These are phyloP conservation scores for Uria aalge DNA, from an alignment of 2,113 vertebrate genomes.

Conservation along the genomic window DNA sequence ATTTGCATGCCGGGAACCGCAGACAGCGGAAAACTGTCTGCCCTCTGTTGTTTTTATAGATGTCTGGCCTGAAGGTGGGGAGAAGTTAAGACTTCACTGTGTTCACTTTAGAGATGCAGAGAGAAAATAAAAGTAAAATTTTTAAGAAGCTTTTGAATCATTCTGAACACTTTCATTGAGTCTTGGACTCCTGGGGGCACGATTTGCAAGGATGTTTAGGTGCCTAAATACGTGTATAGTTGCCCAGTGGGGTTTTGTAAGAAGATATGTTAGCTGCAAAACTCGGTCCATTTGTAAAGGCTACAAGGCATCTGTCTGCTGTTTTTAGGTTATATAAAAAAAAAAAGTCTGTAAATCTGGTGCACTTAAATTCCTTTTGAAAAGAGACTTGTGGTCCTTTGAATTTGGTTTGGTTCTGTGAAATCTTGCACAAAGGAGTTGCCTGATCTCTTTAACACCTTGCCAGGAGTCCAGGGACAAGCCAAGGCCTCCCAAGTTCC, in stretches of 20 bases:
- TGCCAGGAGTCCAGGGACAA: neutral
- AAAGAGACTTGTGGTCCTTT: neutral
- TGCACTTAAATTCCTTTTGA: neutral
- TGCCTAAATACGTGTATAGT: neutral
- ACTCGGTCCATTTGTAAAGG: neutral
- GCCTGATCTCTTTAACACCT: neutral
- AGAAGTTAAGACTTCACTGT: accelerated
- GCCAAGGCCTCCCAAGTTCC: accelerated
- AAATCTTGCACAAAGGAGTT: neutral
- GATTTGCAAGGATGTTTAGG: neutral
- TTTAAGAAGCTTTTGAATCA: neutral
- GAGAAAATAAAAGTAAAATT: neutral
- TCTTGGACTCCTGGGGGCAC: neutral
- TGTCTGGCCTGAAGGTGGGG: neutral
- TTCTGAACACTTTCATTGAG: neutral
- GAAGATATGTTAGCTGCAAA: neutral
- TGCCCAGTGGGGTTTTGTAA: neutral
- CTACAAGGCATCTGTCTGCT: neutral
- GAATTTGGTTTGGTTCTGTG: neutral
- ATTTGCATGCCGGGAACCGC: accelerated
- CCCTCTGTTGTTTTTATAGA: neutral
- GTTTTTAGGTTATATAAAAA: neutral
- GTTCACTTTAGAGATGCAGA: neutral
- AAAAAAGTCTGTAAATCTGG: neutral
- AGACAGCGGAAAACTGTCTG: neutral